Conservation (phyloP, 1,140 invertebrate species). For the Diprion similis region DNA sequence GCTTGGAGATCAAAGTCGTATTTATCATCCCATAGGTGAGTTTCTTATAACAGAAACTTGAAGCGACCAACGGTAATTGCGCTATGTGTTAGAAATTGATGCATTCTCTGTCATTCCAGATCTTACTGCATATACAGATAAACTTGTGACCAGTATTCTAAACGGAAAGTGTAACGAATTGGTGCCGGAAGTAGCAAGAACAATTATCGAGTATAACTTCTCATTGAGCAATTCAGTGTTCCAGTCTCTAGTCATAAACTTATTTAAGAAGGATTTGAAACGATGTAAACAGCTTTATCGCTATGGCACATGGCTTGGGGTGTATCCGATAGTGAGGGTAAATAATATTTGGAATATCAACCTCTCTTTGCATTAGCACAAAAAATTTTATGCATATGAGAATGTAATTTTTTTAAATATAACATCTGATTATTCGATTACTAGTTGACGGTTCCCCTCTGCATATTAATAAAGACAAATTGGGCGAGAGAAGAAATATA, state of each 20-base stretch:
- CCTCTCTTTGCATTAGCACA: too few species aligned
- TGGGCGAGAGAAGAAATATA: conserved; percentile 44
- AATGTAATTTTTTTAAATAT: too few species aligned
- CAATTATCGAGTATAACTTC: conserved; percentile 35
- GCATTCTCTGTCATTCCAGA: conserved; percentile 31
- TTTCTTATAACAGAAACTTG: background rate
- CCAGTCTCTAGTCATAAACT: conserved; percentile 29
- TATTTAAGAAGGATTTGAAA: conserved; percentile 32
- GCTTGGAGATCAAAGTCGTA: conserved; percentile 36
- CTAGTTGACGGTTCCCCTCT: conserved; percentile 25
- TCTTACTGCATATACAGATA: conserved; percentile 31
- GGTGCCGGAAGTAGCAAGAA: conserved; percentile 25
- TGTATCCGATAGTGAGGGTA: conserved; percentile 40
- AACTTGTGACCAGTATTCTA: conserved; percentile 23
- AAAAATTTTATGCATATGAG: too few species aligned
- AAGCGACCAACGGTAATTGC: background rate
- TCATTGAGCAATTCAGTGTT: conserved; percentile 26
- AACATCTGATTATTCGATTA: background rate
- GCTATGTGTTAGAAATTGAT: background rate
- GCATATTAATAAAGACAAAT: conserved; percentile 36
- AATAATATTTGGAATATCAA: background rate
- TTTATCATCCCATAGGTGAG: conserved; percentile 43
- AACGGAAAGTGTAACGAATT: conserved; percentile 15
- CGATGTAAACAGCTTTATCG: conserved; percentile 38
- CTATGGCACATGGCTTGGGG: conserved; percentile 35